A percentile compares a stretch with the other conserved stretches of the same genome.
Evolutionary conservation across 1,140 invertebrate genomes (phyloP).

Genomic region (Eumeta japonica): DNA sequence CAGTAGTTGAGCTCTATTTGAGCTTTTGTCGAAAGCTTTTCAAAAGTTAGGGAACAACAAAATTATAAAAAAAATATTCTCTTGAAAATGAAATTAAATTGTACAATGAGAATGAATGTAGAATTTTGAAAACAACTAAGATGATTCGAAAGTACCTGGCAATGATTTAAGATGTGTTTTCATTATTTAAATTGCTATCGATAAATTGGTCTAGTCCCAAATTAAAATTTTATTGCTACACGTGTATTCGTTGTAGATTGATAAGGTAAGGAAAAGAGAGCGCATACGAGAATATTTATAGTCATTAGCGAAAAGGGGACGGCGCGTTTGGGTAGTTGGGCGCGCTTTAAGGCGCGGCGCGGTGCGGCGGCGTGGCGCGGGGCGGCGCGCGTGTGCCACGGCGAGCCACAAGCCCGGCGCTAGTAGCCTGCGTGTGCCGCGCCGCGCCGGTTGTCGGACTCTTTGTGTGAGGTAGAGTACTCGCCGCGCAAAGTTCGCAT

Average conservation of each 20-base stretch:
- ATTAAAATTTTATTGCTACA: no score
- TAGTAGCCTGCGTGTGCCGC: slow-evolving; percentile 51
- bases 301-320: slow-evolving; percentile 57
- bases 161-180: no score
- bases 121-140: no score
- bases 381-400: slow-evolving; percentile 29
- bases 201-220: no score
- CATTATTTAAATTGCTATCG: no score
- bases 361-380: slow-evolving; percentile 29
- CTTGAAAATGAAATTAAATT: not conserved
- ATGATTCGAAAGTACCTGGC: no score
- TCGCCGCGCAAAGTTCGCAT: slow-evolving; percentile 1
- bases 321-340: slow-evolving; percentile 40
- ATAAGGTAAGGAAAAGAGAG: slow-evolving; percentile 51
- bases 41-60: no score
- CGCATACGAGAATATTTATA: slow-evolving; percentile 55
- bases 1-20: slow-evolving; percentile 40
- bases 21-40: slow-evolving; percentile 35
- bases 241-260: slow-evolving; percentile 17
- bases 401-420: slow-evolving; percentile 15
- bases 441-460: slow-evolving; percentile 44
- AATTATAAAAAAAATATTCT: not conserved
- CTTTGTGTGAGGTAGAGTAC: not conserved
- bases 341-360: slow-evolving; percentile 22
- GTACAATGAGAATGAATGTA: no score